These are phyloP conservation scores for Terrapene triunguis DNA, from an alignment of 2,113 vertebrate genomes.

Conservation along the genomic window DNA sequence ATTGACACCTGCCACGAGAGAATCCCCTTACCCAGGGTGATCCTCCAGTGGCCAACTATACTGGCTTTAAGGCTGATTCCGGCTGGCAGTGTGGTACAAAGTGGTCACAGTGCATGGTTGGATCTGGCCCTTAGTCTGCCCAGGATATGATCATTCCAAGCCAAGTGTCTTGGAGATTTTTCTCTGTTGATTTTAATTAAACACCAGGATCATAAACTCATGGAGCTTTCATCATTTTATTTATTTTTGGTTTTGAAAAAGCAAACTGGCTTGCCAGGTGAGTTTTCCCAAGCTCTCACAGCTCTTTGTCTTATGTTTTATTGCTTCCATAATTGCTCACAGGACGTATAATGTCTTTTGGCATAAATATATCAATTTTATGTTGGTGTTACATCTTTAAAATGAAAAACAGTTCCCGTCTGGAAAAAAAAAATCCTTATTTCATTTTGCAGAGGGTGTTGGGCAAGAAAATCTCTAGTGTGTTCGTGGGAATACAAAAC, in stretches of 20 bases:
- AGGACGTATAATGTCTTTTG: constrained; percentile 2
- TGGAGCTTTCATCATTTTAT: neutral
- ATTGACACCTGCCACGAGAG: neutral
- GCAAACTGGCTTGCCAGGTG: rapidly evolving
- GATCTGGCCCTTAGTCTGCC: neutral
- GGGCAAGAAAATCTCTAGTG: neutral
- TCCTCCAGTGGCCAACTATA: neutral
- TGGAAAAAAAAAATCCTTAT: neutral
- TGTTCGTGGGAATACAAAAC: neutral
- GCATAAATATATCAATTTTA: neutral
- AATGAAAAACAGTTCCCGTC: neutral
- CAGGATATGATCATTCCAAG: neutral
- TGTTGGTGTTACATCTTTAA: neutral
- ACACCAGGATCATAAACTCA: neutral
- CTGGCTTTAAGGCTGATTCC: neutral
- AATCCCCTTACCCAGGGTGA: neutral
- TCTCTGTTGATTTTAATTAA: neutral
- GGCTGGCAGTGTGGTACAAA: neutral
- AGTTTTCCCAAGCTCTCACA: neutral
- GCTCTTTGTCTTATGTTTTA: constrained; percentile 15
- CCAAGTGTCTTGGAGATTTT: neutral
- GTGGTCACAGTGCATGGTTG: neutral
- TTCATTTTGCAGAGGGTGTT: neutral
- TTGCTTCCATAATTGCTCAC: neutral
- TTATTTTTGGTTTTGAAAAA: constrained; percentile 3